Percentiles rank a stretch among this genome's conserved stretches.
phyloP scores from a whole-genome alignment of 1,140 invertebrate genomes.

The Megalopta genalis region DNA sequence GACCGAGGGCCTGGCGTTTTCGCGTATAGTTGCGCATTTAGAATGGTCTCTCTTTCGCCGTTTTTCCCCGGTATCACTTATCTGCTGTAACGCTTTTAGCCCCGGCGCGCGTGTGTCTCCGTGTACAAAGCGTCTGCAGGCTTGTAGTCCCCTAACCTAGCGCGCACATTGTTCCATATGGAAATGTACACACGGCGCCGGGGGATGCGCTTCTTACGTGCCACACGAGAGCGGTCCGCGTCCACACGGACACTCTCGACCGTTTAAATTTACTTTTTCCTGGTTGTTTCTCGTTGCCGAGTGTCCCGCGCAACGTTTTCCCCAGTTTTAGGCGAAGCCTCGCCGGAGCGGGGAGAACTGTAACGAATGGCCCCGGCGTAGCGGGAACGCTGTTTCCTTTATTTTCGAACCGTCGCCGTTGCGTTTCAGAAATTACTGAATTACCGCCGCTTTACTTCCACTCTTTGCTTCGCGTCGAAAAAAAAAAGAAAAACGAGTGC shows the following conservation, averaged over 20 bases:
- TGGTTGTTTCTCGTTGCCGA: constrained; percentile 31
- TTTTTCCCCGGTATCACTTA: constrained; percentile 52
- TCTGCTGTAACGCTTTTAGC: constrained; percentile 44
- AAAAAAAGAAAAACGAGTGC: no score
- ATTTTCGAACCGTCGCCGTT: neutral
- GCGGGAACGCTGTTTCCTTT: neutral
- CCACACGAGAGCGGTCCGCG: neutral
- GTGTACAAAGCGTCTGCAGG: constrained; percentile 52
- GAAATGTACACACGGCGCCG: constrained; percentile 19
- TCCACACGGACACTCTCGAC: neutral
- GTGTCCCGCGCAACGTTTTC: constrained; percentile 37
- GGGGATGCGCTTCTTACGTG: constrained; percentile 29
- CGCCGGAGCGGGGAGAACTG: neutral
- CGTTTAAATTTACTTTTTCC: constrained; percentile 54
- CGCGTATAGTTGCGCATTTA: constrained; percentile 46
- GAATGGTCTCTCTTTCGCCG: constrained; percentile 42
- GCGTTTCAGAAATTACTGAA: neutral
- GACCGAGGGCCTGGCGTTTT: neutral
- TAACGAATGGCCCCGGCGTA: neutral
- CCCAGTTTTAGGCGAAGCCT: neutral
- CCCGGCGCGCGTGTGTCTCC: neutral
- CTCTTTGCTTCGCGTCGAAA: neutral
- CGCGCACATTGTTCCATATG: constrained; percentile 27
- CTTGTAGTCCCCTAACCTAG: constrained; percentile 13
- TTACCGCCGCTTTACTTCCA: neutral